Conservation (phyloP, 2,113 vertebrate species). For the Fregetta grallaria region DNA sequence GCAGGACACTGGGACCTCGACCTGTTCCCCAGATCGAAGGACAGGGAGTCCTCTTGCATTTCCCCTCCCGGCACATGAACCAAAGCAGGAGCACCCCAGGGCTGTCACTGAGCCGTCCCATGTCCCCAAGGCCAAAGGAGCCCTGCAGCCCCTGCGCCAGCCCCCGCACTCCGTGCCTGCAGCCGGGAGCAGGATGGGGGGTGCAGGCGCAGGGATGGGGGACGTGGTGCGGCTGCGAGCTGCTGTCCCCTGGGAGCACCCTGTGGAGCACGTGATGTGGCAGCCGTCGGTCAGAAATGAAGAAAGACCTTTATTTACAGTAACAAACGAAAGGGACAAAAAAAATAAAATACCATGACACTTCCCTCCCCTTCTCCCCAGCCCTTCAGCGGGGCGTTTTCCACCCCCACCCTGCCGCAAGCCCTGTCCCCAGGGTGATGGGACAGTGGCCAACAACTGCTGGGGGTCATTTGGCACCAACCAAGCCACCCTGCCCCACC, state of each 20-base stretch:
- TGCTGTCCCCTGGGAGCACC: background rate
- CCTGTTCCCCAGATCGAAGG: background rate
- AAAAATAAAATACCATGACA: background rate
- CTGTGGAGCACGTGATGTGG: background rate
- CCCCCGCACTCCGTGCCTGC: background rate
- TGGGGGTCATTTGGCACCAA: background rate
- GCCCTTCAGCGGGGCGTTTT: rapidly evolving
- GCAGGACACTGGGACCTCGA: background rate
- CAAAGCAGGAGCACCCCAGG: background rate
- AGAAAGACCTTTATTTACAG: conserved; percentile 75
- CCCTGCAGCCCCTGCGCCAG: background rate
- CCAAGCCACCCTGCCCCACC: background rate
- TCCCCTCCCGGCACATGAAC: background rate
- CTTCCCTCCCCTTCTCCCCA: background rate
- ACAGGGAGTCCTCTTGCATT: rapidly evolving
- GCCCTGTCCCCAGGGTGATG: rapidly evolving
- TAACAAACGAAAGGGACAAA: conserved; percentile 20
- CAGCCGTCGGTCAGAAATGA: background rate
- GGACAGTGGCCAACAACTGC: background rate
- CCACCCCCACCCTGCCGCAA: background rate
- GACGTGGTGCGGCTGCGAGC: background rate
- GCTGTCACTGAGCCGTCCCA: background rate
- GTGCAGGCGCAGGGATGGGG: background rate
- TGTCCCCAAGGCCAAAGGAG: background rate
- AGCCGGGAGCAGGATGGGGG: background rate